These are phyloP conservation scores for Portunus trituberculatus DNA, from an alignment of 1,140 invertebrate genomes.

Conservation along the genomic window DNA sequence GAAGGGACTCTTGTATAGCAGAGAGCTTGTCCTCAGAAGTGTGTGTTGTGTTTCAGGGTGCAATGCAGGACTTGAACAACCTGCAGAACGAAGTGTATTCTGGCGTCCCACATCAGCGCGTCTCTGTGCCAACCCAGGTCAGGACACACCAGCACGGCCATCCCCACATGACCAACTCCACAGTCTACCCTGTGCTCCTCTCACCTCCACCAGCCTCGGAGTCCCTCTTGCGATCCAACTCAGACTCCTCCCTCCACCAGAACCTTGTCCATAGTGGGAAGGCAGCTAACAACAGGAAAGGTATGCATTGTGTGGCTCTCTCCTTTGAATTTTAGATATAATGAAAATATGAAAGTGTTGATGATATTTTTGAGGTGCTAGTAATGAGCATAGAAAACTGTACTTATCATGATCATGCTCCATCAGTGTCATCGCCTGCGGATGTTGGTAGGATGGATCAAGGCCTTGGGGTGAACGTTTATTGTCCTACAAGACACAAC, in stretches of 20 bases:
- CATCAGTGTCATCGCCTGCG: constrained; percentile 58
- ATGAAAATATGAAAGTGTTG: neutral
- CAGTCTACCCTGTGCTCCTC: constrained; percentile 41
- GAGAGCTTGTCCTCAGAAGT: neutral
- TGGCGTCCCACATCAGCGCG: constrained; percentile 43
- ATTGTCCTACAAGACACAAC: neutral
- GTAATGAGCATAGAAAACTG: neutral
- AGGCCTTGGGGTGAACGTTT: constrained; percentile 42
- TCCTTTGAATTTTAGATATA: neutral
- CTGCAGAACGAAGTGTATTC: constrained; percentile 53
- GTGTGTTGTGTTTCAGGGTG: constrained; percentile 55
- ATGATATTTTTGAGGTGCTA: neutral
- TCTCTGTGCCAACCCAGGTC: constrained; percentile 51
- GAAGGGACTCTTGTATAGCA: neutral
- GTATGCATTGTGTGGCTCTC: constrained; percentile 35
- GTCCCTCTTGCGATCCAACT: constrained; percentile 59
- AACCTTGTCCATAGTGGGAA: constrained; percentile 63
- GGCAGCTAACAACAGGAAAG: constrained; percentile 65
- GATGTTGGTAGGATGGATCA: constrained; percentile 51
- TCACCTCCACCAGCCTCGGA: constrained; percentile 55
- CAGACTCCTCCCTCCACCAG: constrained; percentile 71
- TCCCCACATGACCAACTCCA: constrained; percentile 30
- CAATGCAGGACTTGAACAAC: constrained; percentile 63
- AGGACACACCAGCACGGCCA: constrained; percentile 25
- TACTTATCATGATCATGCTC: neutral